These are phyloP conservation scores for Meteorus sp. DNA, from an alignment of 1,140 invertebrate species.

Conservation along the genomic window DNA sequence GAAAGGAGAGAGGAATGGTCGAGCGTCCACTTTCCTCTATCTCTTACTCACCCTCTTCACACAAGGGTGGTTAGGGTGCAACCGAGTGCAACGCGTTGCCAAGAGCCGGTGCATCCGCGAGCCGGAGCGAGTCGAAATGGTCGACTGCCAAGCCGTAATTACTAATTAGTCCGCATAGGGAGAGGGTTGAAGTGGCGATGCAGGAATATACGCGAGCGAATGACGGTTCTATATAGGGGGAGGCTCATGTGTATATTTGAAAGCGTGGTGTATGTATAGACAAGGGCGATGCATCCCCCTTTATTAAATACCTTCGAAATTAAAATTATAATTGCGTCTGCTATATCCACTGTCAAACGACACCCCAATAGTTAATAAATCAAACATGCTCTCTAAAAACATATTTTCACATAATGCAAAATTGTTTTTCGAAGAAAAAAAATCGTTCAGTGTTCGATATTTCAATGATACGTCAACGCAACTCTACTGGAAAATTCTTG, in stretches of 20 bases:
- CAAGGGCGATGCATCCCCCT: conserved; percentile 44
- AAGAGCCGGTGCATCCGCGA: conserved; percentile 12
- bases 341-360: conserved; percentile 34
- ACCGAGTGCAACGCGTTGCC: conserved; percentile 15
- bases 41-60: background rate
- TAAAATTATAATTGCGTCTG: conserved; percentile 62
- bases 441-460: no score
- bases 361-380: no score
- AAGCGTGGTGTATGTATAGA: conserved; percentile 28
- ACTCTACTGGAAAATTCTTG: no score
- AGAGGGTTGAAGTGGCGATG: conserved; percentile 18
- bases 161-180: conserved; percentile 54
- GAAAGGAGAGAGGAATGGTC: background rate
- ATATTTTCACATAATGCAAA: no score
- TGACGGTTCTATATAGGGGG: no score
- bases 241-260: no score
- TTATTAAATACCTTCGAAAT: conserved; percentile 61
- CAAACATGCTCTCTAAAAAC: no score
- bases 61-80: conserved; percentile 6
- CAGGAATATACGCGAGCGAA: conserved; percentile 31
- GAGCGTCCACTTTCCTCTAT: background rate
- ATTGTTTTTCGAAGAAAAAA: no score
- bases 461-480: no score
- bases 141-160: conserved; percentile 55
- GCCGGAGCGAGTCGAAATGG: conserved; percentile 29